These are phyloP conservation scores for Molothrus aeneus DNA, from an alignment of 2,797 vertebrate species.

Conservation along the genomic window DNA sequence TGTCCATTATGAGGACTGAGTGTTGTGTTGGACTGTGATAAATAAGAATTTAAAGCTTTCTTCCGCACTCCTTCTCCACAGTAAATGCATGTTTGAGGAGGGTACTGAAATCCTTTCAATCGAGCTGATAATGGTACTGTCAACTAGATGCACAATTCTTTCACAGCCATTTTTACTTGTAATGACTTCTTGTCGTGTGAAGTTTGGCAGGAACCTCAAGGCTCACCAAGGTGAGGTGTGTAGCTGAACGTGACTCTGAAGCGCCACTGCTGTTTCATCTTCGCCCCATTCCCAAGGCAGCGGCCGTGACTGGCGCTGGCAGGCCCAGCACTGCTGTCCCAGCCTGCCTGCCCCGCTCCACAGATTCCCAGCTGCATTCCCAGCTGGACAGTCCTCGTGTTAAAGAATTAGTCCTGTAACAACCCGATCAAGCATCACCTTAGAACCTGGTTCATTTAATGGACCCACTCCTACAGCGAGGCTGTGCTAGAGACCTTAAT, in stretches of 20 bases:
- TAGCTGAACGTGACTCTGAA: rapidly evolving
- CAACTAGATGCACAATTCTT: neutral
- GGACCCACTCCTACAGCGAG: neutral
- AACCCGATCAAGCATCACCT: neutral
- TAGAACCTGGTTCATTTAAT: neutral
- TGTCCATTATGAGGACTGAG: neutral
- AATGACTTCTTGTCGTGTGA: neutral
- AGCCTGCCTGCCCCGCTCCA: neutral
- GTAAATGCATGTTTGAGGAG: neutral
- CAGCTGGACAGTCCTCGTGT: rapidly evolving
- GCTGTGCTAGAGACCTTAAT: neutral
- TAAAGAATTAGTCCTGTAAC: rapidly evolving
- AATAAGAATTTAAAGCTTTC: neutral
- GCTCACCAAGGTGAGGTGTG: neutral
- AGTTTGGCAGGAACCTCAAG: neutral
- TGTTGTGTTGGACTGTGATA: neutral
- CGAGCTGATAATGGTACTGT: neutral
- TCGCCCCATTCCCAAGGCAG: rapidly evolving
- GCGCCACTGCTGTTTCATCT: rapidly evolving
- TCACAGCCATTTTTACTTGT: neutral
- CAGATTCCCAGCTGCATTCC: neutral
- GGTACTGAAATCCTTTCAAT: neutral
- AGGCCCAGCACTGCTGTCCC: neutral
- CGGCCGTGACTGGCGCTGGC: rapidly evolving
- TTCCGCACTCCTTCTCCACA: neutral